A percentile compares a stretch with the other conserved stretches of the same genome.
Conservation (phyloP, 2,113 vertebrate genomes). For the Phasianus colchicus region DNA sequence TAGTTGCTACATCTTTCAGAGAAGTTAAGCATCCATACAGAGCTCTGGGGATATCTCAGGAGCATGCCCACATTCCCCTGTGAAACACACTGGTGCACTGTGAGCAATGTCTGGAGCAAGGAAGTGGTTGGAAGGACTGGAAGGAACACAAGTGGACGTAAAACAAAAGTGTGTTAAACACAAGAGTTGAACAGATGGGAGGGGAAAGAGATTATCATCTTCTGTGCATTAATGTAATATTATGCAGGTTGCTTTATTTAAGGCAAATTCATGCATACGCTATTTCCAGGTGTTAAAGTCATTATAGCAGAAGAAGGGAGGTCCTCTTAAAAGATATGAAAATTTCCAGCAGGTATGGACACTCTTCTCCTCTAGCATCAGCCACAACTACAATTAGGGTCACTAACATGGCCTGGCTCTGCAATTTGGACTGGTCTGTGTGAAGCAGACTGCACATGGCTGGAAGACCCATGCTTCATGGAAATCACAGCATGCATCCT, state of each 20-base stretch:
- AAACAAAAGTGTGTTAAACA: not conserved
- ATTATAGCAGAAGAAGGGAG: not conserved
- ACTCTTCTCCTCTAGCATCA: not conserved
- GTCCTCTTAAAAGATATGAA: not conserved
- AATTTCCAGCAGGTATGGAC: not conserved
- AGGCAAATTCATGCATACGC: not conserved
- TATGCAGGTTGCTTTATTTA: not conserved
- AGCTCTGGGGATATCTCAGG: not conserved
- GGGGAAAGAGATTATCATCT: not conserved
- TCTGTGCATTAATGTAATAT: rapidly evolving
- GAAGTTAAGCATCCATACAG: not conserved
- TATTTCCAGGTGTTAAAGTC: not conserved
- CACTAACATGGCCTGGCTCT: not conserved
- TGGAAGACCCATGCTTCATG: not conserved
- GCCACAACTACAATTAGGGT: not conserved
- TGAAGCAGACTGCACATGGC: not conserved
- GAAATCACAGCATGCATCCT: not conserved
- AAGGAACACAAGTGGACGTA: not conserved
- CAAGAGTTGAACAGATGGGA: not conserved
- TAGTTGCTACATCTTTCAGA: not conserved
- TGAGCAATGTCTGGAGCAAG: not conserved
- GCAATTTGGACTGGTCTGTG: not conserved
- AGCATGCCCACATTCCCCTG: rapidly evolving
- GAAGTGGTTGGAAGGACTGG: not conserved
- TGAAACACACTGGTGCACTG: rapidly evolving